Base-by-base conservation (phyloP, 2,797 vertebrate genomes). In the Acridotheres tristis region DNA sequence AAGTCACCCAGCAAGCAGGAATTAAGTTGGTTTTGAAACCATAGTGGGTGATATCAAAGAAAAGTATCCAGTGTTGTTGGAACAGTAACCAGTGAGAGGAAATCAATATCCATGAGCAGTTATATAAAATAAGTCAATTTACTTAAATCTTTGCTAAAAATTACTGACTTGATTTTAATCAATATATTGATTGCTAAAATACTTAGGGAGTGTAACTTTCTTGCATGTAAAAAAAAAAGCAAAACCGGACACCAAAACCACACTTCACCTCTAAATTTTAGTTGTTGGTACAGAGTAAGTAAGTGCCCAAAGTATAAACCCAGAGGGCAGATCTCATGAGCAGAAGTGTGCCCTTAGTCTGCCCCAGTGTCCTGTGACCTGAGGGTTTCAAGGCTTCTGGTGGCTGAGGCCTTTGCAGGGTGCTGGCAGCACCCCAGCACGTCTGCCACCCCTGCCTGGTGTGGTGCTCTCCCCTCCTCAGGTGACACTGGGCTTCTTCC, bases 331-430 rank as follows among this genome's bases (percentile, higher is more conserved):
- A 30, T 69, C n/a, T 69, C 9, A 2, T 0, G 1, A 51, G 42
- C n/a, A 61, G 57, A 74, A 22, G 4, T 36, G 22, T 77, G 30
- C 25, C 38, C 16, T 63, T 45, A n/a, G 32, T 26, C 53, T 3
- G 0, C 22, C 23, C 15, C 63, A 18, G 15, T 36, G 13, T 55
- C 51, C 43, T 63, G 47, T 54, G 34, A 43, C 73, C 50, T 32
- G 51, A n/a, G 40, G 27, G 18, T 80, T 65, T 57, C 0, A 1
- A 82, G 58, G 42, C 27, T 59, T 38, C 20, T 34, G n/a, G 16
- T 5, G 10, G n/a, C 29, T 3, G 18, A 72, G 48, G 47, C 14
- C 18, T 72, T 77, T 61, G 38, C 38, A 10, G 0, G 0, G 40
- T 6, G 3, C 29, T 12, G 16, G 63, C 80, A 75, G 66, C 2